phyloP scores from a whole-genome alignment of 2,797 vertebrate species.

The Pteronotus mesoamericanus region DNA sequence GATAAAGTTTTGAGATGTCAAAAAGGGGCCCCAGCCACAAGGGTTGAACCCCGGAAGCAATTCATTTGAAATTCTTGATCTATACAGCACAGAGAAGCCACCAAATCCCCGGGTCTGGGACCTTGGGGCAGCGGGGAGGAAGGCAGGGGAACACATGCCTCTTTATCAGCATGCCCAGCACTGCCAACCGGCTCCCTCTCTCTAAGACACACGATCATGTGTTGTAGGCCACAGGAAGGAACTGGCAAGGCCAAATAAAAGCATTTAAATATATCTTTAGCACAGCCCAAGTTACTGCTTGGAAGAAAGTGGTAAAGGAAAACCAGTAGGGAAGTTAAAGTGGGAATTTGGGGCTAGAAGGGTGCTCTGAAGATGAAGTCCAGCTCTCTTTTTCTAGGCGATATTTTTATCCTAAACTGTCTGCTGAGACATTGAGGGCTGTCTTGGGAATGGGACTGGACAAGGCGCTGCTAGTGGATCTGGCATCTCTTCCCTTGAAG shows the following conservation, averaged over 20 bases:
- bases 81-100: neutral
- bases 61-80: constrained; percentile 24
- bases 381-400: neutral
- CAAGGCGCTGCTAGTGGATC: neutral
- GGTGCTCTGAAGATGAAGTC: neutral
- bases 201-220: constrained; percentile 10
- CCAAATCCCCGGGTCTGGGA: neutral
- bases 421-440: neutral
- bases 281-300: neutral
- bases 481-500: neutral
- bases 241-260: constrained; percentile 55
- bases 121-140: neutral
- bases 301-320: constrained; percentile 36
- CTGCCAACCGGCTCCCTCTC: neutral
- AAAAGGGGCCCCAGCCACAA: neutral
- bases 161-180: constrained; percentile 51
- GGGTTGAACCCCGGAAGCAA: constrained; percentile 36
- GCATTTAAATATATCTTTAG: constrained; percentile 62
- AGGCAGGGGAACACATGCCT: neutral
- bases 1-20: neutral
- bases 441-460: neutral
- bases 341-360: neutral
- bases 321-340: constrained; percentile 33
- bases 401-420: constrained; percentile 31
- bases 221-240: constrained; percentile 68